A percentile compares a stretch with the other conserved stretches of the same genome.
These are phyloP conservation scores for Lepas anatifera DNA, from an alignment of 2,888 invertebrate species.

Conservation along the genomic window DNA sequence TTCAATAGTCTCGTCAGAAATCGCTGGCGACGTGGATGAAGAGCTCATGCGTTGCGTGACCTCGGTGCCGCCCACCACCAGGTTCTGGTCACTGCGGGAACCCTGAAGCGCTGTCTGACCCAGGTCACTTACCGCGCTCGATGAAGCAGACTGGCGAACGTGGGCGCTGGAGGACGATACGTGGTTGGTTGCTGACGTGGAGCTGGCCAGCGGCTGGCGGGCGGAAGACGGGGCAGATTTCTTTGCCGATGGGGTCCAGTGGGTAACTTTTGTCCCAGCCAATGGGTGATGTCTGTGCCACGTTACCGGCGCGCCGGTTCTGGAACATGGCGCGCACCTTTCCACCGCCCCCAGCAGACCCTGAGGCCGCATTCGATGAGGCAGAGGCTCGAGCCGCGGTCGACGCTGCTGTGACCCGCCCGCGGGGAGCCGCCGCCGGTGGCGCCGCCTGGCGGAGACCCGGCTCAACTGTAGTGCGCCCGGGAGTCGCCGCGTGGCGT, in stretches of 20 bases:
- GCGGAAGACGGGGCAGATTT: slow-evolving; percentile 31
- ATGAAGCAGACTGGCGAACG: too few species aligned
- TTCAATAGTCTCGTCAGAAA: too few species aligned
- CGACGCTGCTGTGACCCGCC: not conserved
- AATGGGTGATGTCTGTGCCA: slow-evolving; percentile 14
- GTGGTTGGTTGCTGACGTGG: too few species aligned
- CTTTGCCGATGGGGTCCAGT: slow-evolving; percentile 32
- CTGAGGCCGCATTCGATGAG: too few species aligned
- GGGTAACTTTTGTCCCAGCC: slow-evolving; percentile 29
- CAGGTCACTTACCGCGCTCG: not conserved
- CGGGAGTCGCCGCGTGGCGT: not conserved
- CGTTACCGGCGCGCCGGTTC: not conserved
- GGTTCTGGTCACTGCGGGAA: not conserved
- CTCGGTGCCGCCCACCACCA: not conserved
- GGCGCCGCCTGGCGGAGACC: not conserved
- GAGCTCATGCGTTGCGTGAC: too few species aligned
- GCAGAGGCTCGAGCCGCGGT: too few species aligned
- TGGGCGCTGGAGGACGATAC: too few species aligned
- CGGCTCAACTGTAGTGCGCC: not conserved
- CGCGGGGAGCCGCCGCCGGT: not conserved
- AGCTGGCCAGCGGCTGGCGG: slow-evolving; percentile 11
- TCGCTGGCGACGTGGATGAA: too few species aligned
- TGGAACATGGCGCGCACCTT: slow-evolving; percentile 7
- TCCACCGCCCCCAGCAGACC: not conserved
- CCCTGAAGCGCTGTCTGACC: not conserved